phyloP scores from a whole-genome alignment of 2,113 vertebrate species.

The Mixornis gularis region DNA sequence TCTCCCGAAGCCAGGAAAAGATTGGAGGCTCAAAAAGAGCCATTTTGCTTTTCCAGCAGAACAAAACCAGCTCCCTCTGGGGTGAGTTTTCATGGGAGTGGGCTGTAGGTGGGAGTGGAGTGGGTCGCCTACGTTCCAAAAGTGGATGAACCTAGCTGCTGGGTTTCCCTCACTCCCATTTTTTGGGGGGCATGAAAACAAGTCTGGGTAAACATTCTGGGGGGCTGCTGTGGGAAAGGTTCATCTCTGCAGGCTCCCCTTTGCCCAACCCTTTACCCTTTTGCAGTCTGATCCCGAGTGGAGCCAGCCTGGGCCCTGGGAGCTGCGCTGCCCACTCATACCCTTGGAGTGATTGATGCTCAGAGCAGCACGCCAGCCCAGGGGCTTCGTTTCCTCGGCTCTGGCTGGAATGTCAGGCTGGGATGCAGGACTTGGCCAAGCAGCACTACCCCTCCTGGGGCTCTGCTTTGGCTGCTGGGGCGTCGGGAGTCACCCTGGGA shows the following conservation, averaged over 20 bases:
- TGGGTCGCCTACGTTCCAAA: fast-evolving
- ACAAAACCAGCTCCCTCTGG: background rate
- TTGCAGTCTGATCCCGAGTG: fast-evolving
- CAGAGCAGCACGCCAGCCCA: fast-evolving
- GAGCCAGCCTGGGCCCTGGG: background rate
- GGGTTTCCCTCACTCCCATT: fast-evolving
- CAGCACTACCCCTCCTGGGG: fast-evolving
- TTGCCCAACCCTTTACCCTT: background rate
- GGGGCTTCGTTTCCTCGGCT: fast-evolving
- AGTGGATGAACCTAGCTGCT: fast-evolving
- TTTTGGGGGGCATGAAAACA: fast-evolving
- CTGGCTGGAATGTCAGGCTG: background rate
- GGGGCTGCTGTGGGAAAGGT: background rate
- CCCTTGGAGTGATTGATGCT: fast-evolving
- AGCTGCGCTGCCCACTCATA: fast-evolving
- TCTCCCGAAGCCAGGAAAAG: fast-evolving
- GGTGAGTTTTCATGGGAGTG: background rate
- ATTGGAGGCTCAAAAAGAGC: background rate
- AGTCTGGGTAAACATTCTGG: background rate
- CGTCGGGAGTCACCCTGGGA: background rate
- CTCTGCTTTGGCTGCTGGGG: background rate
- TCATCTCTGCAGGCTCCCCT: background rate
- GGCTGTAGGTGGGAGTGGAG: background rate
- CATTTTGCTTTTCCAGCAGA: background rate
- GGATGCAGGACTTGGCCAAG: fast-evolving